Evolutionary conservation across 2,797 vertebrate species (phyloP), one percentile per base, ranked within the genome.

Genomic region (Sphenodon punctatus): DNA sequence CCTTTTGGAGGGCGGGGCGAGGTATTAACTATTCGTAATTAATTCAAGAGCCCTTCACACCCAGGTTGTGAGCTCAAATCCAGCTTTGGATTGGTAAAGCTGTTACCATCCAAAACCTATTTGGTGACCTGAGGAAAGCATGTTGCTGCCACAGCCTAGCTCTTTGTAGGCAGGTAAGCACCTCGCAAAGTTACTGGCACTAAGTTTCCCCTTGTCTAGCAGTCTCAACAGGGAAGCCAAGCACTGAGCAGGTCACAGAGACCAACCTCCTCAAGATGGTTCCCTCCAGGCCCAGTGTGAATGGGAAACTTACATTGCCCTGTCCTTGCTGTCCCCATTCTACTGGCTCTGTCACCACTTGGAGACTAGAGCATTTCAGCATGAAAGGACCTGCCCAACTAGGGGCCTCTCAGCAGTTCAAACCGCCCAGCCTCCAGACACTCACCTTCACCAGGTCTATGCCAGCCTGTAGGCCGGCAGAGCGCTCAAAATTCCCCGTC

Each of bases 381-480:
- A 17, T 27, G 17, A 88, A 42, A 23, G 14, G 46, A 43, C 5
- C 6, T 10, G 78, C 22, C 8, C 27, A 27, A 36, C 55, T 10
- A 48, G 7, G 34, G 38, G 34, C 23, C 0, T 15, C 65, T 61
- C 34, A 16, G 43, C 16, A 61, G 17, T 8, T 19, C 23, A 23
- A 39, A 39, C 30, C n/a, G 39, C 25, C 36, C 16, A 4, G 9
- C 7, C 3, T 13, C 1, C 30, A 49, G 39, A 46, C 7, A 82
- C 94, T 97, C 88, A 99, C 98, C 81, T 89, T 94, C 65, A 99
- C 94, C 0, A 97, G 95, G 89, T 99, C 74, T 70, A 99, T 89
- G 48, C 98, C 98, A 1, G 97, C 97, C 92, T 99, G 98, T 38
- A 99, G 96, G 53, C 98, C 98, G 11, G 97, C 97, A 4, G 98